Base-by-base conservation (phyloP, 1,140 invertebrate species). In the Sinonovacula constricta region DNA sequence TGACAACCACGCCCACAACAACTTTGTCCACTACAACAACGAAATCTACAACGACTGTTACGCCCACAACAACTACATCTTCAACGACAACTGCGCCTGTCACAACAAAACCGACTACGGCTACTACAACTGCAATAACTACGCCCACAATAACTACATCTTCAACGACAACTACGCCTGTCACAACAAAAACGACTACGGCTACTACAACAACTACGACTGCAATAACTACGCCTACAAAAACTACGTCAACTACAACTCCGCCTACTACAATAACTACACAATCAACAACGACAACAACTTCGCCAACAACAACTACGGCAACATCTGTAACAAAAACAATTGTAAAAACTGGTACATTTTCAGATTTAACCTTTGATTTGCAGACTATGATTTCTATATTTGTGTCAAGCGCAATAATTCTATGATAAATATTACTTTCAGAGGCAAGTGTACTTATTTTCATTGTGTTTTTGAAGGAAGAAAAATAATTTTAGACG, bases 381-480 rank as follows among this genome's bases (percentile, higher is more conserved):
- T 34, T 69, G 10, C 66, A 69, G 22, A 69, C 66, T 12, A 69
- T 69, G 66, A 69, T 69, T 30, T 69, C 66, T 33, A 31, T 69
- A 30, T 69, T 69, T 56, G 30, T 69, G 4, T 36, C 49, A 22
- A 30, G 30, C 5, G 66, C 66, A 3, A 14, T 69, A 15, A 18
- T 69, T 15, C 53, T 69, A 28, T 63, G 22, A 63, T 49, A n/a
- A 12, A n/a, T 49, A 49, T 49, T n/a, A n/a, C n/a, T n/a, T n/a
- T n/a, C n/a, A n/a, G n/a, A n/a, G n/a, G n/a, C n/a, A n/a, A n/a
- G n/a, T n/a, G n/a, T n/a, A n/a, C n/a, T n/a, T n/a, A n/a, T n/a
- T n/a, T n/a, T n/a, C n/a, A n/a, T n/a, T n/a, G n/a, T n/a, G n/a
- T n/a, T n/a, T n/a, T n/a, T n/a, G n/a, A n/a, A n/a, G n/a, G n/a